Base-by-base conservation (phyloP, 2,797 vertebrate genomes). In the Melanogrammus aeglefinus region DNA sequence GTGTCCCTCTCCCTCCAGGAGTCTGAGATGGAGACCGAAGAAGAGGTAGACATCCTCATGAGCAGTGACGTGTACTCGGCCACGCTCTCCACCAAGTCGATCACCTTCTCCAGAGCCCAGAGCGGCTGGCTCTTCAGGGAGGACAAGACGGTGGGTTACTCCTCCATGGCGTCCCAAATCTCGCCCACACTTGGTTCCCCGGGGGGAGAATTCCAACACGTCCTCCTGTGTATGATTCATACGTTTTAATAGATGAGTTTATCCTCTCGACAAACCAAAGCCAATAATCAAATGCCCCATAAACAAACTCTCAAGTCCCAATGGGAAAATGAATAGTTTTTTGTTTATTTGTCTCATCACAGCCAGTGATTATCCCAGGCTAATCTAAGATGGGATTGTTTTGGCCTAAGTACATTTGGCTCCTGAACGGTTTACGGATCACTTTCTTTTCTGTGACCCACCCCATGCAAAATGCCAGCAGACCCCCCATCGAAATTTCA, bases 1-100 rank as follows among this genome's bases (percentile, higher is more conserved):
- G 12, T 6, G 7, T 57, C 27, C 1, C 44, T 5, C 57, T 39
- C 41, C 13, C 41, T 6, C 14, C 18, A 99, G 98, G 98, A 99
- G 90, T 99, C 97, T 0, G 98, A 99, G 91, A 96, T 98, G 96
- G 98, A 99, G 94, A 99, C 98, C 0, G 98, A 99, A 88, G 98
- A 99, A 81, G 98, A 99, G 80, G 98, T 99, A 85, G 98, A 99
- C 91, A 99, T 99, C 91, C 91, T 99, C 89, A 99, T 99, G 98
- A 99, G 98, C 92, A 99, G 98, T 0, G 98, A 99, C 77, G 97
- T 99, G 87, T 99, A 99, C 91, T 99, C 98, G 0, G 98, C 97
- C 86, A 99, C 98, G 0, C 93, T 99, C 84, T 99, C 98, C 88
- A 99, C 98, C 87, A 99, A 99, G 92, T 99, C 97, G 81, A 99